These are phyloP conservation scores for Fragum fragum DNA, from an alignment of 2,888 invertebrate species.

Conservation along the genomic window DNA sequence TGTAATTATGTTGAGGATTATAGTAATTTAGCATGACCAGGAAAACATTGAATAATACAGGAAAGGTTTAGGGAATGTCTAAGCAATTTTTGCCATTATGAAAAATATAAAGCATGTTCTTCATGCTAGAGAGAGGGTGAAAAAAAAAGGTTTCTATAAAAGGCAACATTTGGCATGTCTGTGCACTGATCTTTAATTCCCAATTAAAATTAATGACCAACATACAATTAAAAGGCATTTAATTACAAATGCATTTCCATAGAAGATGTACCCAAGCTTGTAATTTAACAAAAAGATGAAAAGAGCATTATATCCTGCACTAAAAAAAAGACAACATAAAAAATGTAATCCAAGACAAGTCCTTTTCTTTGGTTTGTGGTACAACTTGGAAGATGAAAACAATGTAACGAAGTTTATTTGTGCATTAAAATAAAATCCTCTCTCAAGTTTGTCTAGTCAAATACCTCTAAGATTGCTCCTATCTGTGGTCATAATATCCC, in stretches of 20 bases:
- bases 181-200: not conserved
- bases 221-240: constrained; percentile 18
- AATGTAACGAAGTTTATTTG: constrained; percentile 5
- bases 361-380: constrained; percentile 3
- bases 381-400: constrained; percentile 1
- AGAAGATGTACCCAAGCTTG: not conserved
- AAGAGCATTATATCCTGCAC: not conserved
- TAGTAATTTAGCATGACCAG: too few species aligned
- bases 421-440: constrained; percentile 27
- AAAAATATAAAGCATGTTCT: too few species aligned
- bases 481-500: too few species aligned
- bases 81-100: too few species aligned
- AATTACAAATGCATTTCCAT: constrained; percentile 8
- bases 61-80: too few species aligned
- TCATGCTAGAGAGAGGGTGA: too few species aligned
- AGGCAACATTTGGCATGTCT: constrained; percentile 20
- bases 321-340: not conserved
- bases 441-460: too few species aligned
- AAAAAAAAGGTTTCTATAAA: too few species aligned
- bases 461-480: too few species aligned
- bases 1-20: too few species aligned
- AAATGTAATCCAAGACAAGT: constrained; percentile 17
- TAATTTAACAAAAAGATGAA: constrained; percentile 19
- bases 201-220: constrained; percentile 22
- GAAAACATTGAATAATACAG: too few species aligned